Percentiles rank a stretch among this genome's conserved stretches.
phyloP scores from a whole-genome alignment of 92 coral and sea anemone species.

The Diadumene lineata region DNA sequence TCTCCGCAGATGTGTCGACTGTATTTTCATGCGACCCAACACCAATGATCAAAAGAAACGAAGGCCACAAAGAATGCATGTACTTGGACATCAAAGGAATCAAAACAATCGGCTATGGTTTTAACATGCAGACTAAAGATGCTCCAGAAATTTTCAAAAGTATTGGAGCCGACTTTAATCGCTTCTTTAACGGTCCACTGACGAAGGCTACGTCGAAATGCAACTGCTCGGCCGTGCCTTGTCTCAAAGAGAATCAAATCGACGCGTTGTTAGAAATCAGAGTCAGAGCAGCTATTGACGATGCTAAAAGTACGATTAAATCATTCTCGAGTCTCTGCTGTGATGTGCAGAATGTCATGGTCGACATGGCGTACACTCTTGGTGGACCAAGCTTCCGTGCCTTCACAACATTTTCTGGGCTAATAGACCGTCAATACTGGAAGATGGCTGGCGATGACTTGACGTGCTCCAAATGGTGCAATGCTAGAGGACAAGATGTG shows the following conservation, averaged over 20 bases:
- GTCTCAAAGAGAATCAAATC: conserved; percentile 67
- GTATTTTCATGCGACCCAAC: conserved; percentile 70
- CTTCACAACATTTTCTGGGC: conserved; percentile 62
- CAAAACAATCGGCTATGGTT: conserved; percentile 75
- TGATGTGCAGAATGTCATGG: conserved; percentile 78
- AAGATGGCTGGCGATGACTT: conserved; percentile 81
- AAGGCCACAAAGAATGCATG: conserved; percentile 74
- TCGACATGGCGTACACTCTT: conserved; percentile 86
- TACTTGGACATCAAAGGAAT: conserved; percentile 76
- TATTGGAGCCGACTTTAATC: conserved; percentile 79
- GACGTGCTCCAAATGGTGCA: conserved; percentile 82
- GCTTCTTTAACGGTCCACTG: conserved; percentile 68
- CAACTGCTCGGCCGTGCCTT: conserved; percentile 70
- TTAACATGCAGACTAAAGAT: conserved; percentile 60
- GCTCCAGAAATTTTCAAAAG: conserved; percentile 58
- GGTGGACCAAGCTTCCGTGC: conserved; percentile 57
- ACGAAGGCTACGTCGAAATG: conserved; percentile 53
- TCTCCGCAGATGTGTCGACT: too few relatives aligned
- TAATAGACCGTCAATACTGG: conserved; percentile 67
- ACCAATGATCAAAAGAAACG: conserved; percentile 55
- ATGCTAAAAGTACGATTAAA: conserved; percentile 60
- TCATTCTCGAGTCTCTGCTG: conserved; percentile 77
- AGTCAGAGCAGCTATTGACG: conserved; percentile 57
- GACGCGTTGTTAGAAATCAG: conserved; percentile 54
- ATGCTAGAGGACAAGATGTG: conserved; percentile 30